Evolutionary conservation across 92 coral and sea anemone genomes (phyloP).

Genomic region (Galaxea fascicularis): DNA sequence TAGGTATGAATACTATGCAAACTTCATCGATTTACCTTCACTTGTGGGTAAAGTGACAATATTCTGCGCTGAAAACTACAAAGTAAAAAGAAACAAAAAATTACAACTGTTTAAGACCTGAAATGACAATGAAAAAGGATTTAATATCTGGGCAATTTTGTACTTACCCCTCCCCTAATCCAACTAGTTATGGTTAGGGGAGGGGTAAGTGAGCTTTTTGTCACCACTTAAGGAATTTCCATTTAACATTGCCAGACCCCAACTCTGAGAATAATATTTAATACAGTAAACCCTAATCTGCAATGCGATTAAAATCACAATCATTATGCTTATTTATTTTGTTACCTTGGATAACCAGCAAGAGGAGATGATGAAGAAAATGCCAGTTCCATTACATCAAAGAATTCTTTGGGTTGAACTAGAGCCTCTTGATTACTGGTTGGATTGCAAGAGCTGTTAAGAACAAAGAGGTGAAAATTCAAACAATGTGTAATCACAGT

Average conservation of each 20-base stretch:
- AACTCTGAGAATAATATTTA: too few relatives aligned
- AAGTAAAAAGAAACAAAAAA: constrained; percentile 14
- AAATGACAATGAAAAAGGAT: too few relatives aligned
- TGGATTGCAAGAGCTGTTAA: constrained; percentile 57
- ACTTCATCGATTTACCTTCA: constrained; percentile 70
- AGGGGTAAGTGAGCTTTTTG: too few relatives aligned
- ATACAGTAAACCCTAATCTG: background rate
- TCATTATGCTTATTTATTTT: background rate
- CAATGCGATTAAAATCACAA: background rate
- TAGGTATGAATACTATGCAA: too few relatives aligned
- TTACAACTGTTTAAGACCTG: too few relatives aligned
- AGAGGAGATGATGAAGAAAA: constrained; percentile 74
- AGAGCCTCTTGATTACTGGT: constrained; percentile 42
- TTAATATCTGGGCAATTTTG: too few relatives aligned
- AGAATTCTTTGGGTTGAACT: constrained; percentile 70
- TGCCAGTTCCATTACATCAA: constrained; percentile 74
- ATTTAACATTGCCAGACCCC: too few relatives aligned
- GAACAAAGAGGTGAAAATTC: background rate
- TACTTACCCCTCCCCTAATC: too few relatives aligned
- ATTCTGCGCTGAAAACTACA: constrained; percentile 75
- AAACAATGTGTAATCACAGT: background rate
- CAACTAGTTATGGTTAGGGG: too few relatives aligned
- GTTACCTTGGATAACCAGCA: constrained; percentile 80
- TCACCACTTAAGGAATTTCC: too few relatives aligned
- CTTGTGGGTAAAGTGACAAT: constrained; percentile 79